Evolutionary conservation across 2,113 vertebrate genomes (phyloP).

Genomic region (Irena cyanogastra): DNA sequence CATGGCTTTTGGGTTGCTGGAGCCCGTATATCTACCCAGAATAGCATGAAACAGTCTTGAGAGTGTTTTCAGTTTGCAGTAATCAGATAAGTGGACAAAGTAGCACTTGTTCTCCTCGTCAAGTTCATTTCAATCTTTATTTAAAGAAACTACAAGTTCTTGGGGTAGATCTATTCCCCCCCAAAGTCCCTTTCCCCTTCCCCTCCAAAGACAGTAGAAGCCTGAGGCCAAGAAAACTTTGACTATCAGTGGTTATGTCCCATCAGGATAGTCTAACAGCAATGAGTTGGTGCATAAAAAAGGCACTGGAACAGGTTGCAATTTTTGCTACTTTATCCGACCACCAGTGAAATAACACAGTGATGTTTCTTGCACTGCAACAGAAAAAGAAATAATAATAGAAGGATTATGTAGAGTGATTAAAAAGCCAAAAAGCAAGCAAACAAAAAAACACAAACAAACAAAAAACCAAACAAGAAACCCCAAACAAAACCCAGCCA

Average conservation of each 20-base stretch:
- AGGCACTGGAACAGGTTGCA: background rate
- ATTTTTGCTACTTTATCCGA: background rate
- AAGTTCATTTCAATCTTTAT: background rate
- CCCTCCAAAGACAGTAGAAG: background rate
- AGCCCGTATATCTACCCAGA: background rate
- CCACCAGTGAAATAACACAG: background rate
- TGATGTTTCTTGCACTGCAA: background rate
- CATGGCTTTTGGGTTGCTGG: background rate
- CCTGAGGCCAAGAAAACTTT: background rate
- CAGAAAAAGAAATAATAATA: background rate
- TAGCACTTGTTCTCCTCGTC: background rate
- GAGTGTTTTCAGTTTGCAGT: background rate
- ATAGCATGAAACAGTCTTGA: background rate
- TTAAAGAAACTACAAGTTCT: background rate
- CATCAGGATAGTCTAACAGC: background rate
- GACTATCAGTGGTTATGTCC: background rate
- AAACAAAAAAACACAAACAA: background rate
- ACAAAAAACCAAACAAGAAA: background rate
- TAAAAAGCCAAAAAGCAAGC: background rate
- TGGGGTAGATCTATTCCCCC: background rate
- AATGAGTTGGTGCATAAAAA: background rate
- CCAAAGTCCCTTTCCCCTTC: fast-evolving
- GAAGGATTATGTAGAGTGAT: background rate
- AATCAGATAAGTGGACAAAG: background rate
- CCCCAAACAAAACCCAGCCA: background rate